Percentiles rank a stretch among this genome's conserved stretches.
phyloP scores from a whole-genome alignment of 2,113 vertebrate genomes.

The Propithecus coquereli region DNA sequence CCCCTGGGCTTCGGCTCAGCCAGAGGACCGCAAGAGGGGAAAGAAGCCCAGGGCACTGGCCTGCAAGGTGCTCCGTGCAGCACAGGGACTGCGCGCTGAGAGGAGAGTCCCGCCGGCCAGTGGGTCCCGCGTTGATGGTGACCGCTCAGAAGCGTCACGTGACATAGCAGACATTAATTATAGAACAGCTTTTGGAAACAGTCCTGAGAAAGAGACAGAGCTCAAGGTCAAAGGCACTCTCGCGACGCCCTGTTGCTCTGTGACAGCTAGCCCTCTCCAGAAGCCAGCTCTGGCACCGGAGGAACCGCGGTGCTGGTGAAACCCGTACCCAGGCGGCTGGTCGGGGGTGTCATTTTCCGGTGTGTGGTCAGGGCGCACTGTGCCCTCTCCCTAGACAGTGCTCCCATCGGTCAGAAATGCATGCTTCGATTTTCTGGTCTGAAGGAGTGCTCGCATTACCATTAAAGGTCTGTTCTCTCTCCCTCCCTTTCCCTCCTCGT shows the following conservation, averaged over 20 bases:
- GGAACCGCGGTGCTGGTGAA: background rate
- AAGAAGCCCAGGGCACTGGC: background rate
- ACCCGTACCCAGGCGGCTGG: background rate
- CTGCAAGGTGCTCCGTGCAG: accelerated
- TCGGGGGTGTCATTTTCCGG: background rate
- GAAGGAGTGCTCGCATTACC: background rate
- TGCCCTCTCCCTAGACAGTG: background rate
- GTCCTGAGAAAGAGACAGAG: background rate
- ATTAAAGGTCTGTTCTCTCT: background rate
- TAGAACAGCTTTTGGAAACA: background rate
- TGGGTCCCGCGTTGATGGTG: background rate
- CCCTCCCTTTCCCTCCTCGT: background rate
- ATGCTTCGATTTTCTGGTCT: background rate
- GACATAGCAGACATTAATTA: background rate
- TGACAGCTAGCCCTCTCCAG: background rate
- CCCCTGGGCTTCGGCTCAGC: background rate
- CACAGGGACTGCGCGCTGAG: background rate
- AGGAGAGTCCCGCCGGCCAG: background rate
- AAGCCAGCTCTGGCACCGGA: background rate
- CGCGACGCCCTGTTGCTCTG: background rate
- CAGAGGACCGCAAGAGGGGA: too few relatives aligned
- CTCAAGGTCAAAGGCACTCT: background rate
- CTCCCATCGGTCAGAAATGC: background rate
- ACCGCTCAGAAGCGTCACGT: background rate
- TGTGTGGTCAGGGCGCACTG: background rate